Base-by-base conservation (phyloP, 2,113 vertebrate species). In the Podarcis raffonei region DNA sequence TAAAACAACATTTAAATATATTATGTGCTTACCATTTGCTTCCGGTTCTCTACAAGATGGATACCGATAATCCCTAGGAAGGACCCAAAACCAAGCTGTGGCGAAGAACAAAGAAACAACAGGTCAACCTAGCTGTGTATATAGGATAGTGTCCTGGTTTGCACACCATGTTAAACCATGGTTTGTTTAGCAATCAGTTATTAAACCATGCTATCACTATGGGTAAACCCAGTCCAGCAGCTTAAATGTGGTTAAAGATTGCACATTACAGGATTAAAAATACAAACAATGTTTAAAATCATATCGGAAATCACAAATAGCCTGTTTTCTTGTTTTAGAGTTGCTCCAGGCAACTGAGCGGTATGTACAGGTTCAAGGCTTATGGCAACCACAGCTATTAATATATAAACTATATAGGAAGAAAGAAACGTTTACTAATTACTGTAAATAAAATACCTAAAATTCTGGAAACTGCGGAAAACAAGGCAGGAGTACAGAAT, bases 51-150 rank as follows among this genome's bases (percentile, higher is more conserved):
- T 93, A 99, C 96, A 91, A 99, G 96, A 93, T 98, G 94, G 91
- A 99, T 97, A 81, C 98, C 98, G 87, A 99, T 96, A 23, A 99
- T 97, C 6, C 98, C 98, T 68, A 99, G 94, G 96, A 99, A 99
- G 1, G 98, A 97, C 91, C 99, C 98, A 66, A 99, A 99, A 92
- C 98, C 98, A 94, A 99, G 97, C 99, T 99, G 95, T 82, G 69
- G n/a, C 78, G 93, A 89, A 95, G 88, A 90, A 76, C 94, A 95
- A 92, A 95, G 39, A 95, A 93, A 91, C 2, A 87, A 66, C 5
- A 77, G 6, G 3, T 89, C 65, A 93, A 68, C 9, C 93, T 85
- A 74, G 88, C 81, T 72, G 88, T 15, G 32, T 15, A 81, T 12
- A 82, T 0, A 18, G 59, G 59, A 18, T 62, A 62, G 59, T 62